Base-by-base conservation (phyloP, 2,797 vertebrate species). In the Xyrichtys novacula region DNA sequence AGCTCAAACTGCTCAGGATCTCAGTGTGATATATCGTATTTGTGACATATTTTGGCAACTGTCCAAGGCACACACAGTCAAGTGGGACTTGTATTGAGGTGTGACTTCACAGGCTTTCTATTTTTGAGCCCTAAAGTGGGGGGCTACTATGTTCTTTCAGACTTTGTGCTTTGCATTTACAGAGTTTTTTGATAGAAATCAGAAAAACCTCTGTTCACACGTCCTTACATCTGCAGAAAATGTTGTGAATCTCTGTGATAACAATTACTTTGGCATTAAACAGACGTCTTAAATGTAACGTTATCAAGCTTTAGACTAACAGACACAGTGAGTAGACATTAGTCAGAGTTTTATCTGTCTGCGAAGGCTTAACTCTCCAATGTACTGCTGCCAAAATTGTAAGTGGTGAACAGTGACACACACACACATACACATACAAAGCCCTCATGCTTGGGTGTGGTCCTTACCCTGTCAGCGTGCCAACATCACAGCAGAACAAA, bases 361-460 rank as follows among this genome's bases (percentile, higher is more conserved):
- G 48, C 1, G 8, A 54, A 9, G 20, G 26, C 19, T 56, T 15
- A 0, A 46, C 2, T 31, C 22, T 38, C 14, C 22, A 14, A 3
- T 2, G 8, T 9, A 29, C 20, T 29, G 17, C 32, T 29, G 19
- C 55, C 60, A 72, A 49, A 68, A 54, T 25, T 44, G 17, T 42
- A 39, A n/a, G 12, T 36, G 31, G 8, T 32, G 12, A 64, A 12
- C 8, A n/a, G 43, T 58, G 50, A 65, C 39, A 36, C 42, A 16
- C 26, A 7, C 39, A 39, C 25, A 74, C 46, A 53, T 20, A 7
- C 39, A 39, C 25, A 74, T 40, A 53, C 34, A 39, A 26, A 61
- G 12, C n/a, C 57, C 39, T 74, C 22, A 62, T 11, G 40, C 48
- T n/a, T 55, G 77, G 77, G 84, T 71, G 77, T 80, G 81, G 75